phyloP scores from a whole-genome alignment of 2,113 vertebrate species.

The cat (Felis catus) region DNA sequence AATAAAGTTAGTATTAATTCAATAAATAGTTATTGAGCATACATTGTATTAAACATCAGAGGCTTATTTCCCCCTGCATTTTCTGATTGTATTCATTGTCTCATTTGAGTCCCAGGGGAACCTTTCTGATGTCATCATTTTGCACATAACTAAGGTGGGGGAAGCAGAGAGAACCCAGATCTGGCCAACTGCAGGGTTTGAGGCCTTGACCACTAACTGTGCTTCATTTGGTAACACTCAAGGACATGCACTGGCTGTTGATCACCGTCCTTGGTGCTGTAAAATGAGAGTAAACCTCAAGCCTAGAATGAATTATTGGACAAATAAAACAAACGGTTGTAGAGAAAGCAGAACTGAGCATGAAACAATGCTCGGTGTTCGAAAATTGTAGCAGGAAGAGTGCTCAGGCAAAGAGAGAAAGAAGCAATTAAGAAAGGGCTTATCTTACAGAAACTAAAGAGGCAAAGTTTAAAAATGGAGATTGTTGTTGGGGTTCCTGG shows the following conservation, averaged over 20 bases:
- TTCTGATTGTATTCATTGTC: not conserved
- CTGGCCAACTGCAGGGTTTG: not conserved
- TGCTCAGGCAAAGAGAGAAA: not conserved
- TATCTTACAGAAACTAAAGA: not conserved
- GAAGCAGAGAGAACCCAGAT: not conserved
- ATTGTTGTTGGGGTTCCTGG: not conserved
- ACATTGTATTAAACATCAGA: not conserved
- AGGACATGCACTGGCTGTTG: fast-evolving
- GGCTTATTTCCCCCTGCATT: not conserved
- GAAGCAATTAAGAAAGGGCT: not conserved
- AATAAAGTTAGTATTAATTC: not conserved
- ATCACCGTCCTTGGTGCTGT: not conserved
- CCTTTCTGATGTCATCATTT: not conserved
- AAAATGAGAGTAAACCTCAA: not conserved
- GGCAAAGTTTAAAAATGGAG: not conserved
- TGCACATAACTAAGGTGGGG: not conserved
- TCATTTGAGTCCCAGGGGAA: not conserved
- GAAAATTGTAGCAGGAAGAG: not conserved
- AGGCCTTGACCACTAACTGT: not conserved
- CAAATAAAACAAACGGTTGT: not conserved
- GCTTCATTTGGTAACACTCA: fast-evolving
- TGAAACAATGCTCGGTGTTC: not conserved
- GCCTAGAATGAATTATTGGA: fast-evolving
- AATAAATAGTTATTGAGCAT: not conserved
- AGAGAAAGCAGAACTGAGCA: not conserved